Conservation (phyloP, 2,888 invertebrate genomes). For the Diaprepes abbreviatus region DNA sequence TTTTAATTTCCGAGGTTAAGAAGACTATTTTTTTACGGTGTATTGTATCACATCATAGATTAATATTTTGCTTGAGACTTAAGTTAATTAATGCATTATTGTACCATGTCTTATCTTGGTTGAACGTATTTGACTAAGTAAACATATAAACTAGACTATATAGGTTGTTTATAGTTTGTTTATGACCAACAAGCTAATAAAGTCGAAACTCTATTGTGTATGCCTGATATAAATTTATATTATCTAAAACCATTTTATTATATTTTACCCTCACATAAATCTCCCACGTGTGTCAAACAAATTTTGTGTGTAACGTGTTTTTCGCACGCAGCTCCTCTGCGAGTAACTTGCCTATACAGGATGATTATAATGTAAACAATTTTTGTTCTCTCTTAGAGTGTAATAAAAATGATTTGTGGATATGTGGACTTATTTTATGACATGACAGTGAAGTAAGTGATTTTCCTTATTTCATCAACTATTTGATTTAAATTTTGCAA, state of each 20-base stretch:
- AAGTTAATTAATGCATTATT: conserved; percentile 20
- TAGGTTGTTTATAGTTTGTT: conserved; percentile 17
- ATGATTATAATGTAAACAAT: too few species aligned
- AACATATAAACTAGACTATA: conserved; percentile 1
- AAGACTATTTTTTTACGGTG: too few species aligned
- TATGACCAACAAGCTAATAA: conserved; percentile 15
- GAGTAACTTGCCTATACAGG: neutral
- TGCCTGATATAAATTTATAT: conserved; percentile 17
- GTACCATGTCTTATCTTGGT: conserved; percentile 12
- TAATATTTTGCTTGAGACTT: neutral
- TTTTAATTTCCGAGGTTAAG: too few species aligned
- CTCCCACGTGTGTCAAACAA: conserved; percentile 2
- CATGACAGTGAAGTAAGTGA: too few species aligned
- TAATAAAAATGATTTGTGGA: too few species aligned
- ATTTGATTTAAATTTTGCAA: too few species aligned
- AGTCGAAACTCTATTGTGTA: neutral
- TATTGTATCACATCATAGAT: neutral
- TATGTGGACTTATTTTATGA: too few species aligned
- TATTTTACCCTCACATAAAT: conserved; percentile 16
- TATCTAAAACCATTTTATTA: conserved; percentile 13
- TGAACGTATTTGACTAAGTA: conserved; percentile 10
- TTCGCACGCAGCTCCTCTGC: neutral
- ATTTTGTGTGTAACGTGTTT: conserved; percentile 9
- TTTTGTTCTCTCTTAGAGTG: too few species aligned
- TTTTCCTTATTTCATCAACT: too few species aligned